phyloP scores from a whole-genome alignment of 2,113 vertebrate genomes.

The Ictidomys tridecemlineatus region DNA sequence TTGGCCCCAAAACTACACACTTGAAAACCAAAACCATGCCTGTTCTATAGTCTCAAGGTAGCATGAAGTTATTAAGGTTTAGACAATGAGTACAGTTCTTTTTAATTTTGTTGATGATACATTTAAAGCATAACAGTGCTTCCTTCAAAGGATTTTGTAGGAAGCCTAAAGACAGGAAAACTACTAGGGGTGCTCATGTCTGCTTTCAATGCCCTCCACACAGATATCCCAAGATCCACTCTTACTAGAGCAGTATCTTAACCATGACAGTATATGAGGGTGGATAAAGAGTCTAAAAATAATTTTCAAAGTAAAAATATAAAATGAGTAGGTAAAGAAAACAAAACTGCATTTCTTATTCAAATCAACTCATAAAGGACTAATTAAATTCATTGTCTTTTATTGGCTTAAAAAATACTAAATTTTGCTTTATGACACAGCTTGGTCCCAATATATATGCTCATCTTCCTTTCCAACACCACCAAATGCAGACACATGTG shows the following conservation, averaged over 20 bases:
- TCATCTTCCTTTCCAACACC: neutral
- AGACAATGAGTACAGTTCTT: neutral
- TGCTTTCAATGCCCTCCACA: neutral
- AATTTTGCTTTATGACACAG: slow-evolving; percentile 14
- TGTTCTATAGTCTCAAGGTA: neutral
- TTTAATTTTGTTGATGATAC: neutral
- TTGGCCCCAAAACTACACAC: neutral
- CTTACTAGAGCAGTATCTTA: neutral
- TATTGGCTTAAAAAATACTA: neutral
- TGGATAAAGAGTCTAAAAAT: neutral
- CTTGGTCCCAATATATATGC: slow-evolving; percentile 24
- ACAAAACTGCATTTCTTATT: neutral
- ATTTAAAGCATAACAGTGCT: slow-evolving; percentile 21
- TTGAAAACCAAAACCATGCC: neutral
- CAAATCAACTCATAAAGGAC: neutral
- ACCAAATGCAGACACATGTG: neutral
- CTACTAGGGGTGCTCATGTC: neutral
- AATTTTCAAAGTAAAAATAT: slow-evolving; percentile 54
- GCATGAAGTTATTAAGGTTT: neutral
- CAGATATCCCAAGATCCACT: neutral
- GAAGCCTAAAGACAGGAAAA: neutral
- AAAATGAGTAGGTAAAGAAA: slow-evolving; percentile 16
- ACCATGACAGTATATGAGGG: neutral
- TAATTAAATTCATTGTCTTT: neutral
- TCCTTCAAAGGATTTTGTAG: neutral